phyloP scores from a whole-genome alignment of 1,140 invertebrate species.

The Drosophila sp. region DNA sequence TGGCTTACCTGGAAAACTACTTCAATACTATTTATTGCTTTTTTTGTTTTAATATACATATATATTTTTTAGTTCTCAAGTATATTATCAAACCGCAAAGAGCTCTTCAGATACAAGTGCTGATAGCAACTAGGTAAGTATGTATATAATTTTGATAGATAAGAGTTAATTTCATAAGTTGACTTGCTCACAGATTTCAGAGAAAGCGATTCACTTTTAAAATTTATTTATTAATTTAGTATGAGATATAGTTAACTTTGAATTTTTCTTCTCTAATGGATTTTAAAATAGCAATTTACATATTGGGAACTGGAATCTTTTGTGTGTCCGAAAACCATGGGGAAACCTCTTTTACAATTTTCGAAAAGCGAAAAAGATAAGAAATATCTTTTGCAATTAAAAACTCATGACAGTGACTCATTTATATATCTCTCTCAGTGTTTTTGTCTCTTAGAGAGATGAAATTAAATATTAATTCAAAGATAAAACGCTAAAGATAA shows the following conservation, averaged over 20 bases:
- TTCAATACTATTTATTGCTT: neutral
- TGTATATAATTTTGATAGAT: constrained; percentile 9
- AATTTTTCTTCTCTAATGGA: no score
- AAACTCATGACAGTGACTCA: neutral
- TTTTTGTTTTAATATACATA: neutral
- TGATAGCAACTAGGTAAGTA: neutral
- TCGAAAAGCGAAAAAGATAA: no score
- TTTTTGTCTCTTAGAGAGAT: no score
- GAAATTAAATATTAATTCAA: neutral
- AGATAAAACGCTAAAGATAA: neutral
- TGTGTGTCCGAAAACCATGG: no score
- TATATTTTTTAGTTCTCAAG: neutral
- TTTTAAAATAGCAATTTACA: no score
- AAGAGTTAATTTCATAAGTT: constrained; percentile 5
- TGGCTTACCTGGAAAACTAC: constrained; percentile 39
- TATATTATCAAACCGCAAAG: constrained; percentile 19
- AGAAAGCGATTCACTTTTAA: neutral
- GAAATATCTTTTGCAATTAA: no score
- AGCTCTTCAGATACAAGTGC: constrained; percentile 9
- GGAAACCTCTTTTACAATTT: no score
- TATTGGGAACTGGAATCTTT: no score
- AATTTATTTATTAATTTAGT: no score
- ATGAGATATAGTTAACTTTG: no score
- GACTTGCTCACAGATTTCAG: neutral
- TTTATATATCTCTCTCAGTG: neutral